phyloP scores from a whole-genome alignment of 2,113 vertebrate genomes.

The Leucopsar rothschildi region DNA sequence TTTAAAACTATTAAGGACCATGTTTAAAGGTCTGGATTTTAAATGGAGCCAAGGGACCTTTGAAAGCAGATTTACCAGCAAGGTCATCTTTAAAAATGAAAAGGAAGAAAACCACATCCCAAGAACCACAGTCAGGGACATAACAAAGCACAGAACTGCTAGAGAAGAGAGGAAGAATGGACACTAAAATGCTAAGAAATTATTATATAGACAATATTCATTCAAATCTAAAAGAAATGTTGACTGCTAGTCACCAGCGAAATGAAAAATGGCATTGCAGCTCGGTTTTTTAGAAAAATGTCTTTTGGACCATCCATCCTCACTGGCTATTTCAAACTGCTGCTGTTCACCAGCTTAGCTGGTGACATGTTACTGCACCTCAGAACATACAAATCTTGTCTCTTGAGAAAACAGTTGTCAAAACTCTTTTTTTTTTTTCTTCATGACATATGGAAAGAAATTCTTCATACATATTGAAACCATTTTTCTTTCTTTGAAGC shows the following conservation, averaged over 20 bases:
- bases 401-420: neutral
- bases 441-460: neutral
- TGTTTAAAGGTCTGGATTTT: slow-evolving; percentile 40
- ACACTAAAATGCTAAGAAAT: neutral
- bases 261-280: neutral
- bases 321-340: neutral
- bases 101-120: neutral
- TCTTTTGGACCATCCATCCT: neutral
- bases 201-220: neutral
- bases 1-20: slow-evolving; percentile 26
- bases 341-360: neutral
- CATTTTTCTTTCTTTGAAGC: neutral
- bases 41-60: slow-evolving; percentile 13
- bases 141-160: neutral
- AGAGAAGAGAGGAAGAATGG: neutral
- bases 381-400: neutral
- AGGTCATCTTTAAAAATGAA: slow-evolving; percentile 27
- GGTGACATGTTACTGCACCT: neutral
- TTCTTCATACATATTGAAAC: neutral
- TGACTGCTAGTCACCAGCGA: neutral
- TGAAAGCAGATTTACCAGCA: neutral
- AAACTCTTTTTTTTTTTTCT: neutral
- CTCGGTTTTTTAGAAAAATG: neutral
- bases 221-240: neutral
- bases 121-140: neutral